These are phyloP conservation scores for Pseudomyrmex cubaensis DNA, from an alignment of 1,140 invertebrate species.

Conservation along the genomic window DNA sequence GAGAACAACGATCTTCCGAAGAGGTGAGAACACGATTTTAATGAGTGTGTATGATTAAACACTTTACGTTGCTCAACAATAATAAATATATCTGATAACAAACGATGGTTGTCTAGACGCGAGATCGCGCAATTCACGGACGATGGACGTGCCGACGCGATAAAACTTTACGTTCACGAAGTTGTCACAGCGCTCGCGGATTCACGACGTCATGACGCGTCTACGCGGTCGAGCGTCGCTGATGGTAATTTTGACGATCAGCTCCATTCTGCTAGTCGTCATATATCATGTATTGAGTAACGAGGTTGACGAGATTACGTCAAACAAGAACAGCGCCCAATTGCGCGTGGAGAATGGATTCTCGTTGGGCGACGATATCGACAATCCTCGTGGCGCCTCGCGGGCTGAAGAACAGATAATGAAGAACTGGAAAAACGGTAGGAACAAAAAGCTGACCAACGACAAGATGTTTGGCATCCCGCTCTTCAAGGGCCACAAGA, in stretches of 20 bases:
- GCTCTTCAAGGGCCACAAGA: slow-evolving; percentile 81
- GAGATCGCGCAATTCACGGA: not conserved
- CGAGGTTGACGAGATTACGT: slow-evolving; percentile 75
- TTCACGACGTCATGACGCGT: slow-evolving; percentile 73
- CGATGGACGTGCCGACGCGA: slow-evolving; percentile 17
- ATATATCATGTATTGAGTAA: slow-evolving; percentile 81
- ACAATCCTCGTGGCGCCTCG: slow-evolving; percentile 63
- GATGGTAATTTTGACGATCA: slow-evolving; percentile 76
- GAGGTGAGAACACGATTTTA: not conserved
- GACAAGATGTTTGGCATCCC: slow-evolving; percentile 58
- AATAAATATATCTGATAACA: too few species aligned
- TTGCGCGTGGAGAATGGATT: slow-evolving; percentile 72
- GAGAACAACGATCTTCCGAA: not conserved
- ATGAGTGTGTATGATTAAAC: too few species aligned
- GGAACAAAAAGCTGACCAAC: slow-evolving; percentile 47
- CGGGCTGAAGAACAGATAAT: slow-evolving; percentile 62
- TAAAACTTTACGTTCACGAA: not conserved
- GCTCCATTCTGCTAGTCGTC: slow-evolving; percentile 76
- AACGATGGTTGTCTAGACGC: not conserved
- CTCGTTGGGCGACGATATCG: slow-evolving; percentile 69
- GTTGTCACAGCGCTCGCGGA: not conserved
- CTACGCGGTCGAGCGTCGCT: slow-evolving; percentile 77
- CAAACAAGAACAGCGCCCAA: slow-evolving; percentile 59
- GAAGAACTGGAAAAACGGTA: slow-evolving; percentile 43
- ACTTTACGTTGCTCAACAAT: too few species aligned